A percentile compares a stretch with the other conserved stretches of the same genome.
phyloP scores from a whole-genome alignment of 2,797 vertebrate genomes.

The Gallinago solitaria region DNA sequence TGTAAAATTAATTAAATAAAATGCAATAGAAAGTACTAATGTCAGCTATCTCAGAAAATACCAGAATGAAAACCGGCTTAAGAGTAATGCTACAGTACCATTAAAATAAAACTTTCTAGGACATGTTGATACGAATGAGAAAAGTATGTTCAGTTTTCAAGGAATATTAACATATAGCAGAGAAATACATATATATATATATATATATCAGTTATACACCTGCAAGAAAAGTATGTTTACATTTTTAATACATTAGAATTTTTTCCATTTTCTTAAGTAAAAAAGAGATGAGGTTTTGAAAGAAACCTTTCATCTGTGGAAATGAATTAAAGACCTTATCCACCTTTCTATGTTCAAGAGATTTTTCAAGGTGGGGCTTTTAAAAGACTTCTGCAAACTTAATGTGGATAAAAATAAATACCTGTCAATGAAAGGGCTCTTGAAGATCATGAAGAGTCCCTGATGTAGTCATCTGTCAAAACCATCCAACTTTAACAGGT shows the following conservation, averaged over 20 bases:
- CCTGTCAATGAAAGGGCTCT: slow-evolving; percentile 2
- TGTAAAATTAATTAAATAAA: slow-evolving; percentile 2
- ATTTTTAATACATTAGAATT: slow-evolving; percentile 68
- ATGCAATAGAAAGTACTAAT: slow-evolving; percentile 23
- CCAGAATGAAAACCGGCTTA: not conserved
- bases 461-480: not conserved
- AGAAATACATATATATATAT: slow-evolving; percentile 52
- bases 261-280: slow-evolving; percentile 51
- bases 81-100: slow-evolving; percentile 34
- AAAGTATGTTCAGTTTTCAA: slow-evolving; percentile 58
- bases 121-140: slow-evolving; percentile 54
- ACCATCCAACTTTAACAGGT: not conserved
- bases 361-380: slow-evolving; percentile 45
- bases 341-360: slow-evolving; percentile 23
- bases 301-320: slow-evolving; percentile 47
- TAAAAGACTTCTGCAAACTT: slow-evolving; percentile 18
- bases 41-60: slow-evolving; percentile 30
- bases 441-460: not conserved
- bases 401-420: not conserved
- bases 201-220: slow-evolving; percentile 64
- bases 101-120: slow-evolving; percentile 27
- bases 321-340: slow-evolving; percentile 33
- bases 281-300: slow-evolving; percentile 59
- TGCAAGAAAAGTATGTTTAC: slow-evolving; percentile 75
- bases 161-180: slow-evolving; percentile 64